Evolutionary conservation across 2,888 invertebrate species (phyloP), one percentile per base, ranked within the genome.

Genomic region (Caenorhabditis angaria): DNA sequence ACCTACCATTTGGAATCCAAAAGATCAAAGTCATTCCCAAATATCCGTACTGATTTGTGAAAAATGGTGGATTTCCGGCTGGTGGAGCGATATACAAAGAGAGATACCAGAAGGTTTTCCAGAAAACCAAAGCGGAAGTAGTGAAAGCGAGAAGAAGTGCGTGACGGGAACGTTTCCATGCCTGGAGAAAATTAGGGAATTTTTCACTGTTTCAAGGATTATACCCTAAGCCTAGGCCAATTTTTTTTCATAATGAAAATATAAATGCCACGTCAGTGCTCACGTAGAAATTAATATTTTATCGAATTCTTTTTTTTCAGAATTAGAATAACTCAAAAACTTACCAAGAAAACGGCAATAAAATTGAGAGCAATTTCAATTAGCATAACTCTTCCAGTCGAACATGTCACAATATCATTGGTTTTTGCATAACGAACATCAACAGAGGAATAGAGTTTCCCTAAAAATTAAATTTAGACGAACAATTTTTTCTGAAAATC

Each of bases 81-180:
- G 83, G 83, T 56, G 78, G 82, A 12, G 54, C 55, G 24, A 85
- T 73, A 75, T 83, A 85, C 29, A 85, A 67, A 0, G 76, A 65
- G 61, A 85, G 65, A 70, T 78, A 85, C 76, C 83, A 77, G 54
- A 83, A 66, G 0, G 85, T 85, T 72, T 85, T 85, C 85, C 85
- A 85, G 78, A 84, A 85, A 20, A 83, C 83, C 65, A 85, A 80
- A 1, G 80, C 81, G 25, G 61, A 71, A 0, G 82, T 80, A 20
- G 81, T 81, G 78, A 85, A 85, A 20, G 82, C 76, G 25, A 79
- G 70, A 25, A 85, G 70, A 14, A 83, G 63, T 6, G 85, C 74
- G 66, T 85, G 85, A 3, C 80, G 81, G 14, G 85, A 85, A 8
- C 77, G 48, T 22, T 66, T 60, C 8, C 74, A 65, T 27, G 76